Evolutionary conservation across 92 coral and sea anemone genomes (phyloP), one percentile per base, ranked within the genome.

Genomic region (Porites cylindrica): DNA sequence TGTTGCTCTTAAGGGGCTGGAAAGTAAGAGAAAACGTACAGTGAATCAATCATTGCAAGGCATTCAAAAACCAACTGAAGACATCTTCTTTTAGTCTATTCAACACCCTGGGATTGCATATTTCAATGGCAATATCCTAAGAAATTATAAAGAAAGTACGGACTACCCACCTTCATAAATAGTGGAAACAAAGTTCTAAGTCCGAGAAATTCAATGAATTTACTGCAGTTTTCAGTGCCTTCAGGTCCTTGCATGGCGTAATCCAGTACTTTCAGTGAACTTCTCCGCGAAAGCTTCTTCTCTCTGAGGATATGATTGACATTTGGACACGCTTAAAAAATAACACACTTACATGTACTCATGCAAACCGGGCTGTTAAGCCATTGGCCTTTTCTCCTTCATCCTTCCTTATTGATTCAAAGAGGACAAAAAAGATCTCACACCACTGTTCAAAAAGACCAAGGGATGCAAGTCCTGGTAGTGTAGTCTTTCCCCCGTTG

Each of bases 161-260:
- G 11, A 32, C 32, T 23, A 60, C 86, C 51, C 17, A 95, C 99
- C 98, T 96, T 96, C 98, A 96, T 96, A 75, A 95, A 96, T 51
- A 96, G 81, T 14, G 99, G 94, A 80, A 96, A 96, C 70, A 96
- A 51, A 80, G 96, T 96, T 81, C 99, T 85, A 62, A 97, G 96
- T 24, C 99, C 99, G 18, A 97, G 92, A 72, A 97, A 94, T 66
- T 97, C 99, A 75, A 97, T 92, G 85, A 97, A 97, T 88, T 97
- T 97, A 79, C 91, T 80, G 56, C 98, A 95, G 82, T 97, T 97
- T 77, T 97, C 99, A 10, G 94, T 88, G 10, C 98, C 99, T 66
- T 97, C 99, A 0, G 77, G 84, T 7, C 99, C 99, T 72, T 97
- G 99, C 99, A 97, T 97, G 51, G 99, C 85, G 68, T 97, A 93